phyloP scores from a whole-genome alignment of 2,113 vertebrate species.

The Atrichornis clamosus region DNA sequence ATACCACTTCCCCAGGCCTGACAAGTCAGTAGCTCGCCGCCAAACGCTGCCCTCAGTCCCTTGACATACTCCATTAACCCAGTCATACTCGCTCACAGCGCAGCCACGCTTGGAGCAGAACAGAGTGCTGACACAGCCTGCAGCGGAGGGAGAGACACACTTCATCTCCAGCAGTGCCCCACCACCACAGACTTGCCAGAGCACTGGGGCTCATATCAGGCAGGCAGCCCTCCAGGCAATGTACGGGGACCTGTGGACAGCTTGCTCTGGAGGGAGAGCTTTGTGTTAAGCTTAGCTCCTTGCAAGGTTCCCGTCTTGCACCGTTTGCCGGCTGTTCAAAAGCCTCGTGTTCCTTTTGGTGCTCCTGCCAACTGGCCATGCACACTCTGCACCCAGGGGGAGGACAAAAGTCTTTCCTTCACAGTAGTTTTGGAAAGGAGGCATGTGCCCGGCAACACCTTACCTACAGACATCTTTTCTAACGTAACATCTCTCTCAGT shows the following conservation, averaged over 20 bases:
- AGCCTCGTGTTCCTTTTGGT: accelerated
- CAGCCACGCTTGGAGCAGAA: not conserved
- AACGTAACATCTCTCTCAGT: not conserved
- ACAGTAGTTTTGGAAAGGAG: not conserved
- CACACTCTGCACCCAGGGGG: accelerated
- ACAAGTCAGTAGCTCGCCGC: conserved; percentile 26
- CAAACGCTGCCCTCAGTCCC: conserved; percentile 18
- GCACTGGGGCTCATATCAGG: accelerated
- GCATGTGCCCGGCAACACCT: not conserved
- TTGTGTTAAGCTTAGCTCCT: not conserved
- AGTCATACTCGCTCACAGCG: not conserved
- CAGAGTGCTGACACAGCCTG: not conserved
- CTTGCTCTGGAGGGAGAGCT: not conserved
- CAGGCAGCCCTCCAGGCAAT: not conserved
- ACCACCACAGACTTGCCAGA: not conserved
- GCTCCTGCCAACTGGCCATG: accelerated
- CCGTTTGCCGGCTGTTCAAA: not conserved
- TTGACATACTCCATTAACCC: conserved; percentile 48
- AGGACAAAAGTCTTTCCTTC: not conserved
- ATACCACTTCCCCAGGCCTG: conserved; percentile 50
- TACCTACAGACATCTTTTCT: not conserved
- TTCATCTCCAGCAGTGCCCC: not conserved
- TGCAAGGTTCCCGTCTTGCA: accelerated
- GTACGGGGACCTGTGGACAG: not conserved
- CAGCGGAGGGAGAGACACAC: not conserved